A percentile compares a stretch with the other conserved stretches of the same genome.
These are phyloP conservation scores for Papilio elwesi DNA, from an alignment of 2,888 invertebrate genomes.

Conservation along the genomic window DNA sequence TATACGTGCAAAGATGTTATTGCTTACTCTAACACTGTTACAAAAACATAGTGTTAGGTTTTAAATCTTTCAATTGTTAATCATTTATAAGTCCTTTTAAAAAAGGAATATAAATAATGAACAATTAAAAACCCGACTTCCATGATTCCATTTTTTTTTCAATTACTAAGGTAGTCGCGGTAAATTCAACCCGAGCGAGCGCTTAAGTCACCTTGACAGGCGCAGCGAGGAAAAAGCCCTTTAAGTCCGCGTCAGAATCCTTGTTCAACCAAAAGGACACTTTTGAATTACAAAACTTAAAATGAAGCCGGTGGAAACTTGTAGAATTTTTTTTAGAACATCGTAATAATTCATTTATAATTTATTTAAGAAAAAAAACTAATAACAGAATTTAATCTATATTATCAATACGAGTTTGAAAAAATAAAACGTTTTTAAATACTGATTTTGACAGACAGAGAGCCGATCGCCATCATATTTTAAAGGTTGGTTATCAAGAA, in stretches of 20 bases:
- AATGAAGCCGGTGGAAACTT: not conserved
- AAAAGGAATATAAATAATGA: too few species aligned
- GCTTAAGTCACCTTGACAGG: constrained; percentile 38
- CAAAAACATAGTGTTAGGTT: too few species aligned
- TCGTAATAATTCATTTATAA: not conserved
- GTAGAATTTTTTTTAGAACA: not conserved
- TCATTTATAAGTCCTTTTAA: too few species aligned
- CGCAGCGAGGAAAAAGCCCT: constrained; percentile 34
- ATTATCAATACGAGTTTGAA: too few species aligned
- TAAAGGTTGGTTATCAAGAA: not conserved
- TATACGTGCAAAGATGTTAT: too few species aligned
- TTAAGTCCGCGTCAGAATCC: constrained; percentile 33
- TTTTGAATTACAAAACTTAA: constrained; percentile 27
- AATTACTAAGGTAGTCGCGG: constrained; percentile 20
- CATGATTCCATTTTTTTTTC: constrained; percentile 9
- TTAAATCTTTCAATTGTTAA: too few species aligned
- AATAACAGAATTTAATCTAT: too few species aligned
- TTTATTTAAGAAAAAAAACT: not conserved
- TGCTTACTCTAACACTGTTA: too few species aligned
- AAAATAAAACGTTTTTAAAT: too few species aligned
- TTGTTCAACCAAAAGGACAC: constrained; percentile 29
- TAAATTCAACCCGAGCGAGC: constrained; percentile 20
- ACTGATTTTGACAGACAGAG: too few species aligned
- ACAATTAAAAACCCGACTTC: not conserved
- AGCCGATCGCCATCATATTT: too few species aligned